Evolutionary conservation across 2,797 vertebrate species (phyloP).

Genomic region (Epinephelus awoara): DNA sequence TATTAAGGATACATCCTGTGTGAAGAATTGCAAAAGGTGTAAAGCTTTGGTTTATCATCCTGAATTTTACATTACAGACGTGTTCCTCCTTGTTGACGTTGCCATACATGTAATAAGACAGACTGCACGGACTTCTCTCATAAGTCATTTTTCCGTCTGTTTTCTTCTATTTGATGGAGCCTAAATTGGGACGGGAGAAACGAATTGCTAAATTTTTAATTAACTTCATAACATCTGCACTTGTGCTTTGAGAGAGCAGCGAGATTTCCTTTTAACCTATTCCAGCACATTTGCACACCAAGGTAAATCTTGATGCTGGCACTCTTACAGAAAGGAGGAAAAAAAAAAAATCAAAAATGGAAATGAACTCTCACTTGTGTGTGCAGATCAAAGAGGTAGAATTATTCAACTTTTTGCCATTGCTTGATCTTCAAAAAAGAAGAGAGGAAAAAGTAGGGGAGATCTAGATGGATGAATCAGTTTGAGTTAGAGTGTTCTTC

Average conservation of each 20-base stretch:
- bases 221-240: slow-evolving; percentile 92
- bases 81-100: slow-evolving; percentile 67
- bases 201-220: slow-evolving; percentile 92
- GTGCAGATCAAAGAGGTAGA: slow-evolving; percentile 90
- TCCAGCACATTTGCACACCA: slow-evolving; percentile 91
- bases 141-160: slow-evolving; percentile 83
- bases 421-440: slow-evolving; percentile 91
- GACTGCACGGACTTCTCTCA: slow-evolving; percentile 76
- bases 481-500: slow-evolving; percentile 69
- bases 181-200: slow-evolving; percentile 90
- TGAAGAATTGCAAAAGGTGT: slow-evolving; percentile 25
- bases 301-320: slow-evolving; percentile 91
- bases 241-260: slow-evolving; percentile 88
- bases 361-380: slow-evolving; percentile 90
- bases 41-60: slow-evolving; percentile 38
- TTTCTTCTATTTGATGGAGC: slow-evolving; percentile 88
- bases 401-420: slow-evolving; percentile 92
- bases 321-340: slow-evolving; percentile 89
- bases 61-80: slow-evolving; percentile 66
- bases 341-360: slow-evolving; percentile 91
- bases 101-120: slow-evolving; percentile 75
- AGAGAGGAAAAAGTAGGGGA: slow-evolving; percentile 81
- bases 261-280: slow-evolving; percentile 92
- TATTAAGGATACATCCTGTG: slow-evolving; percentile 6
- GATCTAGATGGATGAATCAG: slow-evolving; percentile 80